phyloP scores from a whole-genome alignment of 2,888 invertebrate genomes.

The Horisme vitalbata region DNA sequence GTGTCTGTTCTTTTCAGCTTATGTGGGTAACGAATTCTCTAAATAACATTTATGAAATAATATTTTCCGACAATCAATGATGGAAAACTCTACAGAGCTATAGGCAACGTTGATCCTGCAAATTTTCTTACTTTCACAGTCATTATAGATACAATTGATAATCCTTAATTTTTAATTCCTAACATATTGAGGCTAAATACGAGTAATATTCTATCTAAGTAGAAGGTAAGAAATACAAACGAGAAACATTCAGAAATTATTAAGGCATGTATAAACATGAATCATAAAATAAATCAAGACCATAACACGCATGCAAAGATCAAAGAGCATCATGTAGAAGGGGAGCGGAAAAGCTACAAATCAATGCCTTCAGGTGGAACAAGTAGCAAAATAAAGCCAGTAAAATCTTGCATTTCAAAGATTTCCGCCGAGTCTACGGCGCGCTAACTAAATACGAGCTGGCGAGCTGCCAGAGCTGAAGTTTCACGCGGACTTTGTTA shows the following conservation, averaged over 20 bases:
- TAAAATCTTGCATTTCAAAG: conserved; percentile 11
- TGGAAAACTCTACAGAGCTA: too few relatives aligned
- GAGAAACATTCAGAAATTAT: background rate
- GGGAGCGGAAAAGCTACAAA: conserved; percentile 17
- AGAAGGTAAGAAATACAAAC: background rate
- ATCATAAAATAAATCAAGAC: background rate
- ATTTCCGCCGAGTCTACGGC: conserved; percentile 9
- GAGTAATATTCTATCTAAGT: too few relatives aligned
- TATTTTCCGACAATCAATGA: too few relatives aligned
- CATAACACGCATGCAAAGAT: conserved; percentile 6
- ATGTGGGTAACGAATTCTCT: too few relatives aligned
- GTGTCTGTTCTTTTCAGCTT: too few relatives aligned
- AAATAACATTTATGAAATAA: too few relatives aligned
- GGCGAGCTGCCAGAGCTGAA: conserved; percentile 9
- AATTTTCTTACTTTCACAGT: too few relatives aligned
- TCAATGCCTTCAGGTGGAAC: conserved; percentile 9
- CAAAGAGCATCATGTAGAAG: conserved; percentile 8
- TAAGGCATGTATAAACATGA: background rate
- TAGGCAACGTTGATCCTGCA: too few relatives aligned
- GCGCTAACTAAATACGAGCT: background rate
- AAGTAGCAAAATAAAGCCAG: conserved; percentile 8
- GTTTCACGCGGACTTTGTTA: conserved; percentile 3
- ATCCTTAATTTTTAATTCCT: too few relatives aligned
- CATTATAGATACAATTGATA: too few relatives aligned
- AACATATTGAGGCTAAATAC: too few relatives aligned